Percentiles rank a stretch among this genome's conserved stretches.
These are phyloP conservation scores for Acomys russatus DNA, from an alignment of 2,797 vertebrate species.

Conservation along the genomic window DNA sequence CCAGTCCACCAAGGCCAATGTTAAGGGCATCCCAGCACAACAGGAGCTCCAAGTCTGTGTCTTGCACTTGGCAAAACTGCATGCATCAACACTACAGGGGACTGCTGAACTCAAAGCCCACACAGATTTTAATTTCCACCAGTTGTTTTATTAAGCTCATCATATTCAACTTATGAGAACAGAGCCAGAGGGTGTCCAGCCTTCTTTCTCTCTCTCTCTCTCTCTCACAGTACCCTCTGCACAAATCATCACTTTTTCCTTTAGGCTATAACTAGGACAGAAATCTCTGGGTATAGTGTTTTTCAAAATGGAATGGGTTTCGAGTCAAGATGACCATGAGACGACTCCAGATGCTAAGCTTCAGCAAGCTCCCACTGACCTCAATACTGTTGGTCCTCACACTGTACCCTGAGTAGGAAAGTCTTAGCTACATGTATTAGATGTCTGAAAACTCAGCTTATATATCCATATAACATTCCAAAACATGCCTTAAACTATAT, in stretches of 20 bases:
- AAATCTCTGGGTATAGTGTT: background rate
- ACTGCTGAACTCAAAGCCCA: conserved; percentile 54
- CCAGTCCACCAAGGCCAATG: conserved; percentile 14
- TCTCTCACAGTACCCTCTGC: background rate
- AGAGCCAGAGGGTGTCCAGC: conserved; percentile 3
- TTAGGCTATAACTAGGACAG: background rate
- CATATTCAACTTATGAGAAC: conserved; percentile 37
- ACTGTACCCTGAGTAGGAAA: background rate
- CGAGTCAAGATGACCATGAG: background rate
- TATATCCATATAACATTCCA: background rate
- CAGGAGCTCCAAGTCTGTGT: background rate
- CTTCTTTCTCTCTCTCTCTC: background rate
- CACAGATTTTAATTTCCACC: conserved; percentile 4
- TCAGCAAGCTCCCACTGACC: conserved; percentile 28
- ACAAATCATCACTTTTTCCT: conserved; percentile 25
- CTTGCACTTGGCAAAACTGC: conserved; percentile 18
- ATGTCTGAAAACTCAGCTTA: background rate
- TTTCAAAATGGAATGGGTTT: conserved; percentile 20
- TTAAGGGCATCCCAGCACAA: background rate
- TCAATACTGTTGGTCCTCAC: background rate
- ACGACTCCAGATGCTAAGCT: background rate
- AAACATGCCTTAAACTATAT: conserved; percentile 39
- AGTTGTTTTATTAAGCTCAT: conserved; percentile 43
- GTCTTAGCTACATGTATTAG: background rate
- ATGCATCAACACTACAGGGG: conserved; percentile 18